Conservation (phyloP, 2,888 invertebrate species). For the Cerastoderma edule region DNA sequence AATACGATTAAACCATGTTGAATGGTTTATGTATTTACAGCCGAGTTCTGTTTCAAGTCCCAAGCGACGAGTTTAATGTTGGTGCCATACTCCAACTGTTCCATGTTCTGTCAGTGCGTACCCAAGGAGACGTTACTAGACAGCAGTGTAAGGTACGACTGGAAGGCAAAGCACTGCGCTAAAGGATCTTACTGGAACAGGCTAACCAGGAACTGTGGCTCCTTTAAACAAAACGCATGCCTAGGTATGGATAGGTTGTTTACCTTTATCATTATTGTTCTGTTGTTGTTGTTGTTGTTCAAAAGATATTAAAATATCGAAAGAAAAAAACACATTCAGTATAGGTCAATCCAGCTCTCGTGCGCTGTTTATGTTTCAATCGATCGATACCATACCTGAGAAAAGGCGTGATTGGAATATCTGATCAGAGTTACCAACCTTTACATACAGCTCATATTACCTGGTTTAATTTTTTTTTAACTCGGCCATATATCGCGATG, state of each 20-base stretch:
- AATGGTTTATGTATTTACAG: not conserved
- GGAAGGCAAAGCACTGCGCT: not conserved
- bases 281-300: too few species aligned
- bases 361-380: too few species aligned
- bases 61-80: constrained; percentile 2
- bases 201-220: constrained; percentile 13
- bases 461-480: too few species aligned
- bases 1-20: too few species aligned
- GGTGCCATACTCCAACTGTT: constrained; percentile 14
- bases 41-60: not conserved
- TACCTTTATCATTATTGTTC: not conserved
- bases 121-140: not conserved
- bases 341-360: too few species aligned
- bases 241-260: not conserved
- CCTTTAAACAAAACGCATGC: not conserved
- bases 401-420: too few species aligned
- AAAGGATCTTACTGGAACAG: not conserved
- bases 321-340: too few species aligned
- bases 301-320: too few species aligned
- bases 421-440: too few species aligned
- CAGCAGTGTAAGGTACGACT: not conserved
- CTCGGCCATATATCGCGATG: too few species aligned
- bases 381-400: too few species aligned
- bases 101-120: constrained; percentile 14
- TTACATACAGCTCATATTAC: too few species aligned